A percentile compares a stretch with the other conserved stretches of the same genome.
These are phyloP conservation scores for Galago senegalensis DNA, from an alignment of 2,797 vertebrate species.

Conservation along the genomic window DNA sequence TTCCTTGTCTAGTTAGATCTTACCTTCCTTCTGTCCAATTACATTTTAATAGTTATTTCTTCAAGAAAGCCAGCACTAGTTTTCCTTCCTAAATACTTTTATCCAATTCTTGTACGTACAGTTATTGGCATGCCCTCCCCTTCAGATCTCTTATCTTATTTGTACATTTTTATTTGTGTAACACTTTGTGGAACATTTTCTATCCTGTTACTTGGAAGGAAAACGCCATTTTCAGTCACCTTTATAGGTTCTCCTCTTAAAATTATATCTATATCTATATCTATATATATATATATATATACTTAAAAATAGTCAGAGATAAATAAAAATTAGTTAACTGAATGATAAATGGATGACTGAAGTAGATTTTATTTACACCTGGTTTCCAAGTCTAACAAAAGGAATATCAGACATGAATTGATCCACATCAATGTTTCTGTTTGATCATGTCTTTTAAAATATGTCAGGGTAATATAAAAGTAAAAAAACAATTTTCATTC, in stretches of 20 bases:
- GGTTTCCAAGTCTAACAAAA: background rate
- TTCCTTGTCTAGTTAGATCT: background rate
- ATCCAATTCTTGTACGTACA: background rate
- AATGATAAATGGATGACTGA: background rate
- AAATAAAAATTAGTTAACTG: constrained; percentile 5
- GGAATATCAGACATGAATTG: background rate
- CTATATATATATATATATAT: no score
- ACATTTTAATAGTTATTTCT: background rate
- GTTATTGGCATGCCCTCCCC: background rate
- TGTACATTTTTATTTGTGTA: background rate
- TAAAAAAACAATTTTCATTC: constrained; percentile 34
- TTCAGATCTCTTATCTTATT: background rate
- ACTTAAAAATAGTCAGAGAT: background rate
- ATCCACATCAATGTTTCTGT: background rate
- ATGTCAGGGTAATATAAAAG: background rate
- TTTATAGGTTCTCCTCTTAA: background rate
- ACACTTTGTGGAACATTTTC: background rate
- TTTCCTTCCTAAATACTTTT: background rate
- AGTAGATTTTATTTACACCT: background rate
- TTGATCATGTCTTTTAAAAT: background rate
- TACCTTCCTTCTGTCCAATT: background rate
- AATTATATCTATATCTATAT: background rate
- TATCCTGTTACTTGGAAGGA: background rate
- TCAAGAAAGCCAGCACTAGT: background rate
- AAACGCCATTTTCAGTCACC: background rate